phyloP scores from a whole-genome alignment of 53 echinoderm and acorn worm species.

The Apostichopus leukothele region DNA sequence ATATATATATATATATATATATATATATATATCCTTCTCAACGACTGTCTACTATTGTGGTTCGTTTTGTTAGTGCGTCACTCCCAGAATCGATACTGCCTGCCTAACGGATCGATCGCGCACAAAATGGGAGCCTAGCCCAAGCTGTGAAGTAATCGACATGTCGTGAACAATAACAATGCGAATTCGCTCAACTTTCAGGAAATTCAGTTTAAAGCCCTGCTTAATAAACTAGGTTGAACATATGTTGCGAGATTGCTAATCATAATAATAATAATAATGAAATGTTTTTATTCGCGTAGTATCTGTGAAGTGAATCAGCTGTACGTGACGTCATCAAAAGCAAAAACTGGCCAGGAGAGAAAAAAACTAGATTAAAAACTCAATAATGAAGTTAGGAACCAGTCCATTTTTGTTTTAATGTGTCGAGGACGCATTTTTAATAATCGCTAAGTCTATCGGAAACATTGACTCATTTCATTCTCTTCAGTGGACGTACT shows the following conservation, averaged over 20 bases:
- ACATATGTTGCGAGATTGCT: slow-evolving; percentile 31
- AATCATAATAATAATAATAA: slow-evolving; percentile 7
- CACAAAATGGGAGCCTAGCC: neutral
- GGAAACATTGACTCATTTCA: neutral
- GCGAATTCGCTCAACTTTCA: neutral
- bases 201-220: slow-evolving; percentile 13
- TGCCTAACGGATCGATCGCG: slow-evolving; percentile 16
- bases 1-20: slow-evolving; percentile 17
- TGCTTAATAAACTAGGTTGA: slow-evolving; percentile 27
- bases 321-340: slow-evolving; percentile 8
- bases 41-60: neutral
- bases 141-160: slow-evolving; percentile 39
- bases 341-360: neutral
- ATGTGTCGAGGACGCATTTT: neutral
- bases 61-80: slow-evolving; percentile 38
- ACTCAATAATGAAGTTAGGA: no score
- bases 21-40: neutral
- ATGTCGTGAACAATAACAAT: slow-evolving; percentile 5
- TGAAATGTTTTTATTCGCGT: neutral
- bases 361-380: neutral
- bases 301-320: neutral
- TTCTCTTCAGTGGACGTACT: no score
- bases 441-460: neutral
- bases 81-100: slow-evolving; percentile 2
- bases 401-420: neutral